These are phyloP conservation scores for Hemiprocne comata DNA, from an alignment of 2,113 vertebrate genomes.

Conservation along the genomic window DNA sequence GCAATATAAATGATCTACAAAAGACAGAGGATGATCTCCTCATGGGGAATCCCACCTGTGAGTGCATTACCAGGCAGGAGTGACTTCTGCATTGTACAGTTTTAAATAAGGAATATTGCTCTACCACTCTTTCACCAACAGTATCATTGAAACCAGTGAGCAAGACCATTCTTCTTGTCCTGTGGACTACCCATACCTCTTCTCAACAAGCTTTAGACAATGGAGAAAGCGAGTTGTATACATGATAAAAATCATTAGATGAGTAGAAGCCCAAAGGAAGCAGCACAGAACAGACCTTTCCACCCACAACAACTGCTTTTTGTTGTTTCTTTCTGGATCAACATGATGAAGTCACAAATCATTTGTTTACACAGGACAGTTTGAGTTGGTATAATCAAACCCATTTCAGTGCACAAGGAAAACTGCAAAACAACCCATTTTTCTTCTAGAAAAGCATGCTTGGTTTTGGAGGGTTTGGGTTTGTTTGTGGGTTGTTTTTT, in stretches of 20 bases:
- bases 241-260: not conserved
- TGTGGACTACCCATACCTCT: fast-evolving
- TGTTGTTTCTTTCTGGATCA: not conserved
- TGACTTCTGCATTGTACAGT: not conserved
- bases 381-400: not conserved
- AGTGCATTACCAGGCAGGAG: not conserved
- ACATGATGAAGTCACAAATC: not conserved
- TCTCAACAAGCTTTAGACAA: not conserved
- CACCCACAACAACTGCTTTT: not conserved
- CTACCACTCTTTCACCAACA: not conserved
- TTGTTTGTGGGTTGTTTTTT: not conserved
- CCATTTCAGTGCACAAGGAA: not conserved
- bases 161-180: not conserved
- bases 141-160: not conserved
- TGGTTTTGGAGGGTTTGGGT: not conserved
- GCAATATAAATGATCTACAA: not conserved
- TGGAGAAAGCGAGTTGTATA: fast-evolving
- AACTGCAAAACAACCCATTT: not conserved
- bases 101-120: not conserved
- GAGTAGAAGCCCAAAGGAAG: not conserved
- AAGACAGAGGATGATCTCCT: not conserved
- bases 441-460: not conserved
- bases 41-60: fast-evolving
- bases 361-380: not conserved
- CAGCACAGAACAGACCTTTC: not conserved